Base-by-base conservation (phyloP, 1,140 invertebrate species). In the Asobara japonica region DNA sequence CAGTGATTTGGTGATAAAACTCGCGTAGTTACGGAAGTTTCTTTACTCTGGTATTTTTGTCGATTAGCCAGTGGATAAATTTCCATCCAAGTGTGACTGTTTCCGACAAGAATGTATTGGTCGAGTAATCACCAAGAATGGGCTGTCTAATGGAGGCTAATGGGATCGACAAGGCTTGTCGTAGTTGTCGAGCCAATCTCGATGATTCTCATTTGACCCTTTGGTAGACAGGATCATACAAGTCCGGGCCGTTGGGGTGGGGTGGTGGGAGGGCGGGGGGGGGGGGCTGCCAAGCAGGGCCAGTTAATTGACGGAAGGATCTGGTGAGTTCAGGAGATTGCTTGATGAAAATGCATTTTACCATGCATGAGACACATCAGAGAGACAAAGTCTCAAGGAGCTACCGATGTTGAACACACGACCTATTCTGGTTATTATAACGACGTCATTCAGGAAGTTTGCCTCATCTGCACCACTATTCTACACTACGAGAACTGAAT, bases 121-220 rank as follows among this genome's bases (percentile, higher is more conserved):
- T 56, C 51, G 22, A 56, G 20, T 56, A 56, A 56, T 56, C 51
- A 56, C 18, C 51, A 56, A 56, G 51, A 56, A 56, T 10, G 22
- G 51, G 51, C 51, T 56, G 51, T 56, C 51, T 56, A 56, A 56
- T 56, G 51, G 51, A 56, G 18, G 5, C 51, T 56, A 56, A 56
- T 56, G 51, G 51, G 22, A 56, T 56, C 51, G 51, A 56, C 51
- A 56, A 18, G 22, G 20, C 51, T 56, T 56, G 20, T 56, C 51
- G 22, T 27, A 56, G 16, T 56, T 56, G 51, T 56, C 51, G 51
- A 56, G 5, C 25, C 51, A 56, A 56, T 25, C 51, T 56, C 51
- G 22, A 56, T 18, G 51, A 25, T 22, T 56, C 51, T 56, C 51
- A 56, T 25, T 22, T 22, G 18, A 27, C 51, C 51, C 51, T 56